Evolutionary conservation across 2,888 invertebrate species (phyloP).

Genomic region (Halictus quadricinctus): DNA sequence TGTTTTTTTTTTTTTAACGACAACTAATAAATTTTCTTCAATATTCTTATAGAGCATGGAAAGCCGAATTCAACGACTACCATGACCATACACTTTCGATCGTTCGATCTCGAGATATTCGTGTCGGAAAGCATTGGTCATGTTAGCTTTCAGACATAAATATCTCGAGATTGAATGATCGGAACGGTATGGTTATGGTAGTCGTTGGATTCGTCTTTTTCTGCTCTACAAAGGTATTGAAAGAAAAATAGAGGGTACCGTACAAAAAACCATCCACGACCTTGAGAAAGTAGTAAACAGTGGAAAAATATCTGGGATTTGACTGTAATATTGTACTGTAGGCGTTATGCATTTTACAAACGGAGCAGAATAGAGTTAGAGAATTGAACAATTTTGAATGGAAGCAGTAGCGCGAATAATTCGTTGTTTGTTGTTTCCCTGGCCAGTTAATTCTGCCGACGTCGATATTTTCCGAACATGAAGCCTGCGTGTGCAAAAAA

Average conservation of each 20-base stretch:
- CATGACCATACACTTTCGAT: neutral
- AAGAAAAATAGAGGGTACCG: neutral
- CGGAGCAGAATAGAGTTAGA: too few relatives aligned
- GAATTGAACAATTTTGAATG: neutral
- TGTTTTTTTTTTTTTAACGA: neutral
- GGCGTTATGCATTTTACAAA: too few relatives aligned
- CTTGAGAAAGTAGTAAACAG: neutral
- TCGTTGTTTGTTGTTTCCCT: neutral
- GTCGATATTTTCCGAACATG: neutral
- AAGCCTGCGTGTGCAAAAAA: neutral
- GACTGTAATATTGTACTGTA: too few relatives aligned
- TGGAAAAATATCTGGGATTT: neutral
- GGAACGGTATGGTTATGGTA: neutral
- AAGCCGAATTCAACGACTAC: neutral
- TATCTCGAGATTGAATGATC: neutral
- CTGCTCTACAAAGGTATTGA: neutral
- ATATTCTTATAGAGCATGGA: neutral
- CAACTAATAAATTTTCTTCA: neutral
- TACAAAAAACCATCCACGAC: neutral
- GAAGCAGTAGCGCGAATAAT: neutral
- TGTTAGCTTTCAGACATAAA: neutral
- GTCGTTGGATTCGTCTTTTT: neutral
- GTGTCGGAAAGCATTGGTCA: neutral
- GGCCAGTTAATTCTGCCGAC: neutral
- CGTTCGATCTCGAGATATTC: neutral